Evolutionary conservation across 2,888 invertebrate genomes (phyloP).

Genomic region (Drosophila anomelani): DNA sequence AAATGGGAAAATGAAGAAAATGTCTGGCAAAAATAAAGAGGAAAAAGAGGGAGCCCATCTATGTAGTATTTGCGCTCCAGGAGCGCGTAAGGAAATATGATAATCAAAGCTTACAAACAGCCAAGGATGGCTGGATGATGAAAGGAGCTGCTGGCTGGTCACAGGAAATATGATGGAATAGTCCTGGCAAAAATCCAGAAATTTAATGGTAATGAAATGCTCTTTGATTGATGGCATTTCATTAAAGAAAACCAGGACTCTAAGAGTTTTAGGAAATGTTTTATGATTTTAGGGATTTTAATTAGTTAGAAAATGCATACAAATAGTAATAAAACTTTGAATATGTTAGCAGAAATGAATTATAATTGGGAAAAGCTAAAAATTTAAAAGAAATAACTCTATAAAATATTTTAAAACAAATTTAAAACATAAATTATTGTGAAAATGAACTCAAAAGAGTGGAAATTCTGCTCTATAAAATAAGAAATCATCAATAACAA

Average conservation of each 20-base stretch:
- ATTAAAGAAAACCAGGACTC: neutral
- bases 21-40: conserved; percentile 27
- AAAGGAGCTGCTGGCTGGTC: neutral
- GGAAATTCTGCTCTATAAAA: neutral
- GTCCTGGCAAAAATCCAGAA: neutral
- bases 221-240: conserved; percentile 5
- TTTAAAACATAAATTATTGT: neutral
- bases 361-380: neutral
- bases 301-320: no score
- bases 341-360: no score
- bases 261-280: neutral
- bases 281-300: neutral
- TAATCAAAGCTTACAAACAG: conserved; percentile 65
- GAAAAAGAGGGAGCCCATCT: neutral
- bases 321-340: no score
- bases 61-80: conserved; percentile 51
- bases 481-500: neutral
- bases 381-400: neutral
- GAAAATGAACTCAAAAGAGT: neutral
- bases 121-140: conserved; percentile 2
- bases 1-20: conserved; percentile 52
- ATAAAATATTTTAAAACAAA: neutral
- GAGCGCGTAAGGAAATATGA: conserved; percentile 69
- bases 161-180: conserved; percentile 3
- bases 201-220: neutral